These are phyloP conservation scores for Euplagia quadripunctaria DNA, from an alignment of 2,888 invertebrate genomes.

Conservation along the genomic window DNA sequence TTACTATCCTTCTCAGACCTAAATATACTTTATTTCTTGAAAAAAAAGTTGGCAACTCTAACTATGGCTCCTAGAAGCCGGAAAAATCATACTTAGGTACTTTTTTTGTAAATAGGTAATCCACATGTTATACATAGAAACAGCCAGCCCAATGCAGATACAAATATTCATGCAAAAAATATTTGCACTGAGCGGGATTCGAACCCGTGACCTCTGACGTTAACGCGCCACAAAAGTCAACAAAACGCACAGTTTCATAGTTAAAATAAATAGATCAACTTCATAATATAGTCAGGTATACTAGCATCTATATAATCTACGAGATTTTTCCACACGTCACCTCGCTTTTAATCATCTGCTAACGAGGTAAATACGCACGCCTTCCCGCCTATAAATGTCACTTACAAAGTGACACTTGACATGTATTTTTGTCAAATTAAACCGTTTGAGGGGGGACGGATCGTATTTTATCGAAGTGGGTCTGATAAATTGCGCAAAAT, in stretches of 20 bases:
- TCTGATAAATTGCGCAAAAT: slow-evolving; percentile 83
- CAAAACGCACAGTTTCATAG: not conserved
- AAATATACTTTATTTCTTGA: no score
- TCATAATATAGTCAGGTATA: not conserved
- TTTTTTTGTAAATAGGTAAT: no score
- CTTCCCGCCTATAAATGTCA: slow-evolving; percentile 52
- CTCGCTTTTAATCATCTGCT: slow-evolving; percentile 19
- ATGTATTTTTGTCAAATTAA: slow-evolving; percentile 69
- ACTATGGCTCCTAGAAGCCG: no score
- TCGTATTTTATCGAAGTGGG: slow-evolving; percentile 23
- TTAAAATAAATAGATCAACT: not conserved
- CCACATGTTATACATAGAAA: no score
- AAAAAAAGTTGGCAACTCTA: no score
- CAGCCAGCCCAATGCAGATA: no score
- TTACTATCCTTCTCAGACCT: no score
- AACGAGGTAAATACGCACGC: slow-evolving; percentile 21
- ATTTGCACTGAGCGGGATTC: not conserved
- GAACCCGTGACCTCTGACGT: no score
- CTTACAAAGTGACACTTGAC: slow-evolving; percentile 69
- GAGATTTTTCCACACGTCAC: not conserved
- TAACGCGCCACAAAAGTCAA: no score
- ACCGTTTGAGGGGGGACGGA: slow-evolving; percentile 38
- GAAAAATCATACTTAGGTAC: no score
- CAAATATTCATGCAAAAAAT: not conserved
- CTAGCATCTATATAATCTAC: not conserved